Percentiles rank a stretch among this genome's conserved stretches.
phyloP scores from a whole-genome alignment of 2,888 invertebrate species.

The Crocallis elinguaria region DNA sequence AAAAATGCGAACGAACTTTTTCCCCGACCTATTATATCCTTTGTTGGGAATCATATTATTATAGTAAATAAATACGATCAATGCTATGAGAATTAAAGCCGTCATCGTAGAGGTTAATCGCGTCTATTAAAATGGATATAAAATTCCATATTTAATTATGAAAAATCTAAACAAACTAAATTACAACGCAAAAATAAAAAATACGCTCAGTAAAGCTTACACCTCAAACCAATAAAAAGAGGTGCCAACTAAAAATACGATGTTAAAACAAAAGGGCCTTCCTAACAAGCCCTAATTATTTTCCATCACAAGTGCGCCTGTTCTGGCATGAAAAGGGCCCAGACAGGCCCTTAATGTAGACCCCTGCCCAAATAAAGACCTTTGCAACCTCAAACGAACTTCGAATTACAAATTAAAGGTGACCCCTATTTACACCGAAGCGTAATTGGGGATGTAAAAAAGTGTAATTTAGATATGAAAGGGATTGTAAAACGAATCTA shows the following conservation, averaged over 20 bases:
- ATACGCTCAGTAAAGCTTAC: not conserved
- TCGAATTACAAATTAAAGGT: conserved; percentile 67
- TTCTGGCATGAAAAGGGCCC: conserved; percentile 51
- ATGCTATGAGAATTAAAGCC: no score
- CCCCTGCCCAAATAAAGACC: conserved; percentile 60
- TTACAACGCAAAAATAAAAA: conserved; percentile 5
- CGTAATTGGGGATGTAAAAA: conserved; percentile 13
- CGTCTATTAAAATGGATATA: no score
- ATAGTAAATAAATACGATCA: no score
- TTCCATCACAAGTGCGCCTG: conserved; percentile 52
- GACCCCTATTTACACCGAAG: conserved; percentile 48
- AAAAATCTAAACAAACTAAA: not conserved
- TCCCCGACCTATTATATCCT: no score
- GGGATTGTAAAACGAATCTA: not conserved
- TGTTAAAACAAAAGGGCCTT: conserved; percentile 29
- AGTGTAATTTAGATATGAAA: not conserved
- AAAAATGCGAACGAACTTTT: no score
- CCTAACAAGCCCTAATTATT: conserved; percentile 61
- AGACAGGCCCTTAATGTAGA: conserved; percentile 54
- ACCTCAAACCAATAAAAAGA: conserved; percentile 12
- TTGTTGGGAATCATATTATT: no score
- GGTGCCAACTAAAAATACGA: conserved; percentile 23
- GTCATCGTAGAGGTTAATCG: no score
- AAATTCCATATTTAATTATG: not conserved
- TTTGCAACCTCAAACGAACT: conserved; percentile 66